These are phyloP conservation scores for Neopelma chrysocephalum DNA, from an alignment of 2,797 vertebrate genomes.

Conservation along the genomic window DNA sequence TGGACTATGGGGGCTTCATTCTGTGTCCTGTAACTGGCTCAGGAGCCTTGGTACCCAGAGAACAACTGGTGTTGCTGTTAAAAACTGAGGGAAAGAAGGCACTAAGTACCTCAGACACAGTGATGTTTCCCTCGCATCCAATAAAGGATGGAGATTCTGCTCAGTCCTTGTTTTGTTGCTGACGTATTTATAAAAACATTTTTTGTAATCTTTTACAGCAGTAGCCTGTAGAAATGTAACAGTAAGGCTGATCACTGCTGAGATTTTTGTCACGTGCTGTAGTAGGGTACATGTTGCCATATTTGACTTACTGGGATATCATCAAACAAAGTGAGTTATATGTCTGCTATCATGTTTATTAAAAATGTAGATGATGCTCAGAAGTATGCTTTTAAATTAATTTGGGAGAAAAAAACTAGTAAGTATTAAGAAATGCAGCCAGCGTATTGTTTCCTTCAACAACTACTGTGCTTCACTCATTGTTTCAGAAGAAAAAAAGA, in stretches of 20 bases:
- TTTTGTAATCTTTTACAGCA: background rate
- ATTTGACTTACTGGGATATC: conserved; percentile 3
- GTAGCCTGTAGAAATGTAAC: background rate
- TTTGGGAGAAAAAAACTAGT: conserved; percentile 37
- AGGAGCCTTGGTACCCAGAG: fast-evolving
- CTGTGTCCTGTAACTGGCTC: fast-evolving
- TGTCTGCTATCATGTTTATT: conserved; percentile 40
- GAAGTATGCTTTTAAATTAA: conserved; percentile 52
- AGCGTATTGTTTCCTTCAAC: conserved; percentile 28
- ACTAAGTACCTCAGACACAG: fast-evolving
- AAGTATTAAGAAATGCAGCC: conserved; percentile 52
- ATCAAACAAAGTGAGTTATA: conserved; percentile 31
- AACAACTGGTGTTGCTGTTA: background rate
- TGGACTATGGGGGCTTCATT: background rate
- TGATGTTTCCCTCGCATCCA: background rate
- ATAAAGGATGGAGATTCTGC: background rate
- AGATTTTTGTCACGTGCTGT: background rate
- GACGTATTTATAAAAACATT: background rate
- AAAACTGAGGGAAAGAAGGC: background rate
- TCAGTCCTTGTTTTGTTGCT: background rate
- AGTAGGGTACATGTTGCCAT: background rate
- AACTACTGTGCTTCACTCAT: background rate
- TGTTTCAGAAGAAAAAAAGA: conserved; percentile 28
- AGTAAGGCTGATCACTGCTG: background rate
- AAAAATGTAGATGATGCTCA: conserved; percentile 41